A percentile compares a stretch with the other conserved stretches of the same genome.
These are phyloP conservation scores for Brachionus calyciflorus DNA, from an alignment of 1,140 invertebrate species.

Conservation along the genomic window DNA sequence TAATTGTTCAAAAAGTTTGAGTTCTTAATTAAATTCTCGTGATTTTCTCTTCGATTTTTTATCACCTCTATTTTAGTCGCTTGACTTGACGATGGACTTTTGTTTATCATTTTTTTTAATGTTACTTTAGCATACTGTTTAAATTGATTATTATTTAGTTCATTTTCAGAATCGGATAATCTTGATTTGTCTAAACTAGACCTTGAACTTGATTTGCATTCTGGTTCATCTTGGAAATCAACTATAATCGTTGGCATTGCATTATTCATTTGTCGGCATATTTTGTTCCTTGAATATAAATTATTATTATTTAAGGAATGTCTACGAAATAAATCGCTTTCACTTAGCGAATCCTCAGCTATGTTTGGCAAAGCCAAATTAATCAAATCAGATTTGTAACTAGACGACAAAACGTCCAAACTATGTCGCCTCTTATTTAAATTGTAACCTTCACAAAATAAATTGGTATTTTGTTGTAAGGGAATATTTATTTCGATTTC, in stretches of 20 bases:
- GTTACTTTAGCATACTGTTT: conserved; percentile 43
- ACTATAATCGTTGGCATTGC: neutral
- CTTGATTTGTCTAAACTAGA: neutral
- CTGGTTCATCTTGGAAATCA: conserved; percentile 4
- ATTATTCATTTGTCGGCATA: neutral
- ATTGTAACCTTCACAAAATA: neutral
- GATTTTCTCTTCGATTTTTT: neutral
- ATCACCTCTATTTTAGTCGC: neutral
- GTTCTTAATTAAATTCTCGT: neutral
- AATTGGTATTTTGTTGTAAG: no score
- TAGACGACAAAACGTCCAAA: neutral
- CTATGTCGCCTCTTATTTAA: neutral
- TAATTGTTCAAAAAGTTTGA: neutral
- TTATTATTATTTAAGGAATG: conserved; percentile 1
- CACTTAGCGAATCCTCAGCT: neutral
- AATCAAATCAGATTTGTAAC: neutral
- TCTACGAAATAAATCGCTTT: neutral
- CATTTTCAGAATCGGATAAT: conserved; percentile 1
- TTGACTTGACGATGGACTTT: neutral
- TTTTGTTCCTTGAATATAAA: neutral
- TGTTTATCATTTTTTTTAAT: conserved; percentile 19
- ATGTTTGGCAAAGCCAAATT: conserved; percentile 8
- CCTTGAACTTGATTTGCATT: neutral
- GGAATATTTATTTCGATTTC: conserved; percentile 26
- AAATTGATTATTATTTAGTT: neutral